phyloP scores from a whole-genome alignment of 2,888 invertebrate genomes.

The Cheilosia urbana region DNA sequence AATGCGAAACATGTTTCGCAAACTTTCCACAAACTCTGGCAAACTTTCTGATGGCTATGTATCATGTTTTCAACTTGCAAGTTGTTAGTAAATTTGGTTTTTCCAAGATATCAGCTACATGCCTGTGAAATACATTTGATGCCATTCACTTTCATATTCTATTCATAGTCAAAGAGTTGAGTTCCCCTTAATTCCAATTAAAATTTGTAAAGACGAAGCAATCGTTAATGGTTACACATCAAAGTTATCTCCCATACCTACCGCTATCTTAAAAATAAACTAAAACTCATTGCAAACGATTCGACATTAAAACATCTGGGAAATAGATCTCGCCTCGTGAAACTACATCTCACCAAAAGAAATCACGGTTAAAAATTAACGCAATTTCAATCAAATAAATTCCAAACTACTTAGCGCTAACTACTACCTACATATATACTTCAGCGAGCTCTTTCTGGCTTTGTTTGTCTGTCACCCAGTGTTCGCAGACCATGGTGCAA shows the following conservation, averaged over 20 bases:
- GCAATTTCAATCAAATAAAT: conserved; percentile 42
- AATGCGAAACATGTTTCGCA: no score
- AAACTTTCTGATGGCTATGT: no score
- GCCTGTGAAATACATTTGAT: background rate
- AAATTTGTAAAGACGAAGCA: background rate
- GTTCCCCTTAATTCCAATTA: background rate
- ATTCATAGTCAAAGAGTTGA: background rate
- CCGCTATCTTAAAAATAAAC: background rate
- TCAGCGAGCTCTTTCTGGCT: background rate
- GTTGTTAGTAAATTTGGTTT: no score
- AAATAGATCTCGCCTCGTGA: no score
- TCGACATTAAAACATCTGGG: background rate
- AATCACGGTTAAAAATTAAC: conserved; percentile 47
- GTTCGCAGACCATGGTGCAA: conserved; percentile 33
- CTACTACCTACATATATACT: conserved; percentile 2
- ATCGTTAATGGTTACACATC: no score
- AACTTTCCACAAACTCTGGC: no score
- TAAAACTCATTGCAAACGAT: background rate
- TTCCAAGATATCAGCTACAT: no score
- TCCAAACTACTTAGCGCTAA: conserved; percentile 40
- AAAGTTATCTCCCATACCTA: no score
- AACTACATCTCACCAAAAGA: background rate
- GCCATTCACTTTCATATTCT: background rate
- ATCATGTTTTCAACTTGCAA: no score
- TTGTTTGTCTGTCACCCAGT: conserved; percentile 26